phyloP scores from a whole-genome alignment of 2,797 vertebrate species.

The Pseudomugil tenellus region DNA sequence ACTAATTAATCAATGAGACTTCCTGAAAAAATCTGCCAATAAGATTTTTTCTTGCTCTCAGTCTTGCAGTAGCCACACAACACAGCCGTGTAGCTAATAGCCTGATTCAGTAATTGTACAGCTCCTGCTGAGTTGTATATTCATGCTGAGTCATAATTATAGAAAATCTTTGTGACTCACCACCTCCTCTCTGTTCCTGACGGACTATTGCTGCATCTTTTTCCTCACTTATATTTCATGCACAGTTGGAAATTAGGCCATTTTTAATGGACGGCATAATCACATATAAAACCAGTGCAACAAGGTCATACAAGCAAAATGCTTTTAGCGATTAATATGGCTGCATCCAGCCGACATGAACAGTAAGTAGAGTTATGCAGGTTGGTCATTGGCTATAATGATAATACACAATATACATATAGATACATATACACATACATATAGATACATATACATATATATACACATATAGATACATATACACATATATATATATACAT shows the following conservation, averaged over 20 bases:
- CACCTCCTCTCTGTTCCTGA: slow-evolving; percentile 10
- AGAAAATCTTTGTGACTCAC: slow-evolving; percentile 29
- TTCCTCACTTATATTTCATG: background rate
- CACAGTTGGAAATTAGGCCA: background rate
- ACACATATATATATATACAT: slow-evolving; percentile 13
- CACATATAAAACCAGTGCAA: background rate
- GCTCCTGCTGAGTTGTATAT: slow-evolving; percentile 12
- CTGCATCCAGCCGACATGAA: background rate
- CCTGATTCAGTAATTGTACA: slow-evolving; percentile 17
- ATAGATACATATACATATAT: no score
- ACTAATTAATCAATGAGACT: slow-evolving; percentile 9
- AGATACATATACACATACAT: no score
- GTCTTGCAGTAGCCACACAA: background rate
- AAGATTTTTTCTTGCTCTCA: background rate
- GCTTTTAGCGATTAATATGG: background rate
- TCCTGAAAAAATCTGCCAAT: background rate
- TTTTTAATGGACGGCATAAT: background rate
- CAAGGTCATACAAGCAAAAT: background rate
- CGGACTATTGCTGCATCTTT: slow-evolving; percentile 5
- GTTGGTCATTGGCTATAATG: no score
- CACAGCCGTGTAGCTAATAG: slow-evolving; percentile 9
- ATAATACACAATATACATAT: background rate
- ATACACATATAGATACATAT: slow-evolving; percentile 11
- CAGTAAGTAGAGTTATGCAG: background rate
- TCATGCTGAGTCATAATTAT: slow-evolving; percentile 43